Evolutionary conservation across 2,888 invertebrate genomes (phyloP), one percentile per base, ranked within the genome.

Genomic region (Quadriops clusia): DNA sequence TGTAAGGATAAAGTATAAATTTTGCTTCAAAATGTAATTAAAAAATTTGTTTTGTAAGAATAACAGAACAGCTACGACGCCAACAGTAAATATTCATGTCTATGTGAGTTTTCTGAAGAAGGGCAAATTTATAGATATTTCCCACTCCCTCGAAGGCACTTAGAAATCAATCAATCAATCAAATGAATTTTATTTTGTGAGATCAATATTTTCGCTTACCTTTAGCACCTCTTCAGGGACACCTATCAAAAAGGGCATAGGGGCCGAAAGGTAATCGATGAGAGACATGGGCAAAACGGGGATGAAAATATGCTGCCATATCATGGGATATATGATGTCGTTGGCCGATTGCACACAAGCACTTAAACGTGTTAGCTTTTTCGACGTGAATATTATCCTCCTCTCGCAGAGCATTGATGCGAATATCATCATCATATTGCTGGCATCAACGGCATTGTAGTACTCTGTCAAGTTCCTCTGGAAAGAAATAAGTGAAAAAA

Each of bases 221-320:
- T 79, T 67, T 64, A 90, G 74, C 30, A 90, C 80, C 47, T 74
- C 72, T 41, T 80, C 72, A 42, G 94, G 94, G 39, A 95, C 89
- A 37, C 97, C 97, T 51, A 97, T 93, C 25, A 97, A 68, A 65
- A 86, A 97, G 25, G 97, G 97, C 95, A 97, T 97, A 1, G 97
- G 97, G 8, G 97, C 97, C 45, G 81, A 67, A 42, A 91, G 64
- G 60, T 89, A 89, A 61, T 94, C 95, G 43, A 84, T 77, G 38
- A 95, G 70, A 53, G 83, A 77, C 57, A 77, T 72, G 12, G 95
- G 94, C 50, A 95, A 64, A 45, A 97, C 83, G 30, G 95, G 95
- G 61, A 97, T 94, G 60, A 87, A 97, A 53, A 97, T 89, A 53
- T 95, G 94, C 63, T 97, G 95, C 97, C 97, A 97, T 44, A 83